A percentile compares a stretch with the other conserved stretches of the same genome.
phyloP scores from a whole-genome alignment of 2,888 invertebrate genomes.

The Mythimna albipuncta region DNA sequence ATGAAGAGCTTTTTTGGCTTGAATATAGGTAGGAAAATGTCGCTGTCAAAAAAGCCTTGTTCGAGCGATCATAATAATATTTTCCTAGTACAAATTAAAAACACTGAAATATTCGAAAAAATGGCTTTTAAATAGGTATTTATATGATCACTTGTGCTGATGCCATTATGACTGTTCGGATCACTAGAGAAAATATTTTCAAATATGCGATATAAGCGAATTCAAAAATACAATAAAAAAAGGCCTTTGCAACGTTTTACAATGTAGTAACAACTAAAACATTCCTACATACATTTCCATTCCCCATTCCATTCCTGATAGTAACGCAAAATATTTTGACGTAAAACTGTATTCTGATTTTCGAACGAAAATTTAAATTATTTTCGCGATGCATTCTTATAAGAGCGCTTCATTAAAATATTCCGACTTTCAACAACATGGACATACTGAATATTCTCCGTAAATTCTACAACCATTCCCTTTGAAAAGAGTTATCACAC shows the following conservation, averaged over 20 bases:
- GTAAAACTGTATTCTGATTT: slow-evolving; percentile 7
- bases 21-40: slow-evolving; percentile 7
- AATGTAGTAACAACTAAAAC: not conserved
- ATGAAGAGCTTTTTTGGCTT: slow-evolving; percentile 17
- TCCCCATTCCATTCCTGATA: too few relatives aligned
- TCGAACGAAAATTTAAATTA: slow-evolving; percentile 17
- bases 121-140: not conserved
- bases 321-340: slow-evolving; percentile 6
- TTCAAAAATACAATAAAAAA: not conserved
- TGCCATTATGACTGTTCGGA: not conserved
- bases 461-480: slow-evolving; percentile 27
- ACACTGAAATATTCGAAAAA: slow-evolving; percentile 4
- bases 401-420: slow-evolving; percentile 29
- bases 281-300: too few relatives aligned
- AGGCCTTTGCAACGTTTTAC: not conserved
- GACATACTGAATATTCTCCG: slow-evolving; percentile 1
- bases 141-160: too few relatives aligned
- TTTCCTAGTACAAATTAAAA: not conserved
- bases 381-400: slow-evolving; percentile 15
- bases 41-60: slow-evolving; percentile 8
- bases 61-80: slow-evolving; percentile 9
- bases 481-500: slow-evolving; percentile 51
- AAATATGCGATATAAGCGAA: not conserved
- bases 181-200: not conserved
- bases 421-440: slow-evolving; percentile 3